These are phyloP conservation scores for Sabellastarte sp. DNA, from an alignment of 2,888 invertebrate genomes.

Conservation along the genomic window DNA sequence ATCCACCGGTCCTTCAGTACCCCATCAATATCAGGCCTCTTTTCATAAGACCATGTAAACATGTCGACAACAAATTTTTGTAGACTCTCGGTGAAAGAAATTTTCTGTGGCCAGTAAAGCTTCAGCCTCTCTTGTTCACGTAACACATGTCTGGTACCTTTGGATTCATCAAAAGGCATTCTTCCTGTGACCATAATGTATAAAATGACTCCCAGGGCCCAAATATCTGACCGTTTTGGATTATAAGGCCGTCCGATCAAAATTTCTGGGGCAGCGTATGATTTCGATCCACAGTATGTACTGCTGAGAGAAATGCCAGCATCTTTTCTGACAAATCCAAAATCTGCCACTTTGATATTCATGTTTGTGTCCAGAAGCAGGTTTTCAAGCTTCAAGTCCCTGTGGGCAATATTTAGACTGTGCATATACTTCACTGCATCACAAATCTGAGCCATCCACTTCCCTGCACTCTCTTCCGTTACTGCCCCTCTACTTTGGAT, in stretches of 20 bases:
- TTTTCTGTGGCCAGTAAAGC: conserved; percentile 43
- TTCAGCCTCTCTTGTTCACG: conserved; percentile 49
- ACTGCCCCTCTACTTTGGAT: conserved; percentile 59
- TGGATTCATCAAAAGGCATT: conserved; percentile 62
- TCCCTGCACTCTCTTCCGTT: conserved; percentile 47
- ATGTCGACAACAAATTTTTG: conserved; percentile 40
- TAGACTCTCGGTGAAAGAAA: conserved; percentile 38
- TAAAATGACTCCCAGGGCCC: conserved; percentile 62
- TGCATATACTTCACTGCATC: conserved; percentile 60
- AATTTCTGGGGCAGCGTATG: conserved; percentile 61
- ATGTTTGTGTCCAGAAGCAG: conserved; percentile 59
- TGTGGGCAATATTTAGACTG: conserved; percentile 59
- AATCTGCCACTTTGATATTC: conserved; percentile 61
- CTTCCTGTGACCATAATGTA: conserved; percentile 60
- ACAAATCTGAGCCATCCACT: conserved; percentile 40
- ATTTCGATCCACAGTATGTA: conserved; percentile 63
- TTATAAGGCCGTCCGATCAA: conserved; percentile 62
- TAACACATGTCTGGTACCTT: conserved; percentile 51
- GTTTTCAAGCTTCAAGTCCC: conserved; percentile 63
- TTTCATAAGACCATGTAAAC: conserved; percentile 41
- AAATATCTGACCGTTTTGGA: conserved; percentile 61
- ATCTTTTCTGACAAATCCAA: conserved; percentile 58
- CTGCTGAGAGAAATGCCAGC: conserved; percentile 50
- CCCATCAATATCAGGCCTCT: not conserved
- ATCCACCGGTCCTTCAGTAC: too few species aligned